Evolutionary conservation across 2,797 vertebrate genomes (phyloP).

Genomic region (Neosalanx taihuensis): DNA sequence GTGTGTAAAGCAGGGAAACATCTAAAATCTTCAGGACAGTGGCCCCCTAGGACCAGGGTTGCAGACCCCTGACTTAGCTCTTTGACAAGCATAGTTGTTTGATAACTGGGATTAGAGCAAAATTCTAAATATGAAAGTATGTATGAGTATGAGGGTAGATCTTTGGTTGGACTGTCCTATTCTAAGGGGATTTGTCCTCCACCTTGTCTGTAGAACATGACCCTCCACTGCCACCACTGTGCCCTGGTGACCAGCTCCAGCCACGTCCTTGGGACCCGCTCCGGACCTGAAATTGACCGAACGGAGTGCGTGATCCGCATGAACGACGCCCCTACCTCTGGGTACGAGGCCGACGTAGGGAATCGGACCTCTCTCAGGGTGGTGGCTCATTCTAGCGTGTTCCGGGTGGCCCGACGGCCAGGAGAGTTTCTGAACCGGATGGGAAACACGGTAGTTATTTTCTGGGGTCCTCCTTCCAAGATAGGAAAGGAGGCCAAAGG

Average conservation of each 20-base stretch:
- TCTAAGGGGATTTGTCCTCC: neutral
- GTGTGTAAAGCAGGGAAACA: too few relatives aligned
- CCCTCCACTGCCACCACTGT: conserved; percentile 80
- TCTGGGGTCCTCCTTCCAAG: conserved; percentile 91
- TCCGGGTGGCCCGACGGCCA: conserved; percentile 83
- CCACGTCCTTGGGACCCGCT: conserved; percentile 83
- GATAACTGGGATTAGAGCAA: too few relatives aligned
- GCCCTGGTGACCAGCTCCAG: conserved; percentile 94
- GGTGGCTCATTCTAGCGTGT: conserved; percentile 94
- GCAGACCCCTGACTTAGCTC: too few relatives aligned
- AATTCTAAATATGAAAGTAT: neutral
- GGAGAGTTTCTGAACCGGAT: conserved; percentile 85
- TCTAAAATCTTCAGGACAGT: too few relatives aligned
- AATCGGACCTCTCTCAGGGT: conserved; percentile 89
- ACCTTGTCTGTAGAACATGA: conserved; percentile 76
- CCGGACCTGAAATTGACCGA: conserved; percentile 81
- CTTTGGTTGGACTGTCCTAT: too few relatives aligned
- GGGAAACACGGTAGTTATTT: conserved; percentile 79
- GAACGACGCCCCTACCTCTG: conserved; percentile 90
- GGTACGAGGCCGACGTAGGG: conserved; percentile 84
- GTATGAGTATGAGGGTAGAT: neutral
- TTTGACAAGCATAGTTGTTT: too few relatives aligned
- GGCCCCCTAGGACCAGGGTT: too few relatives aligned
- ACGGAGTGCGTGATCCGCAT: conserved; percentile 93
- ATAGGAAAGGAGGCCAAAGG: conserved; percentile 84